Base-by-base conservation (phyloP, 1,140 invertebrate species). In the Leptinotarsa defecta region DNA sequence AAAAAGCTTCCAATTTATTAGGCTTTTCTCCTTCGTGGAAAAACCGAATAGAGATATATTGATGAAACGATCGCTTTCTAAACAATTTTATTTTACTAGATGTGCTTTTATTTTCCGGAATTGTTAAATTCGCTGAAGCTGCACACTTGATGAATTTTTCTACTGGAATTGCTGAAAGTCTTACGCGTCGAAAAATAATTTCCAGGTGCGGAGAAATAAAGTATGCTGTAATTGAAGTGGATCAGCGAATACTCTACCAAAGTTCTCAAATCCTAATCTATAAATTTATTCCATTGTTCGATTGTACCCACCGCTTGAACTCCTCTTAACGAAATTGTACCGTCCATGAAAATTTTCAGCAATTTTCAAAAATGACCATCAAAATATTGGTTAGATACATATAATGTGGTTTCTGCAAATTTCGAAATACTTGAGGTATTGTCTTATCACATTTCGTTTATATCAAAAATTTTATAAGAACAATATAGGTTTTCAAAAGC, bases 1-100 rank as follows among this genome's bases (percentile, higher is more conserved):
- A 48, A 57, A 70, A 48, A 20, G 48, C 68, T 52, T 57, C 20
- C 68, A 57, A 70, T 70, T 70, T 70, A 57, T 70, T 70, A 70
- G 68, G 48, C 20, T 70, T 49, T 49, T 48, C 48, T 67, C 64
- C 68, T 24, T 70, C 68, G 48, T n/a, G 5, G 11, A 52, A 52
- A 70, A 70, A 49, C 15, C 68, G 17, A 70, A 70, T 49, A 49
- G 57, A 70, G 22, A 20, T n/a, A 70, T 49, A 70, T 70, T 70
- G 68, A 70, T 70, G 49, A 49, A 70, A 70, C 15, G 68, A n/a
- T 70, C 22, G 68, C 27, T 52, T 48, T 67, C 22, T 20, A 24
- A 20, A 13, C n/a, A 67, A 67, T 67, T 67, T 67, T 15, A 67
- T 67, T 20, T 24, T 24, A 22, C 22, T 22, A 3, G 52, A 17